These are phyloP conservation scores for Coccyzus lansbergi DNA, from an alignment of 2,797 vertebrate species.

Conservation along the genomic window DNA sequence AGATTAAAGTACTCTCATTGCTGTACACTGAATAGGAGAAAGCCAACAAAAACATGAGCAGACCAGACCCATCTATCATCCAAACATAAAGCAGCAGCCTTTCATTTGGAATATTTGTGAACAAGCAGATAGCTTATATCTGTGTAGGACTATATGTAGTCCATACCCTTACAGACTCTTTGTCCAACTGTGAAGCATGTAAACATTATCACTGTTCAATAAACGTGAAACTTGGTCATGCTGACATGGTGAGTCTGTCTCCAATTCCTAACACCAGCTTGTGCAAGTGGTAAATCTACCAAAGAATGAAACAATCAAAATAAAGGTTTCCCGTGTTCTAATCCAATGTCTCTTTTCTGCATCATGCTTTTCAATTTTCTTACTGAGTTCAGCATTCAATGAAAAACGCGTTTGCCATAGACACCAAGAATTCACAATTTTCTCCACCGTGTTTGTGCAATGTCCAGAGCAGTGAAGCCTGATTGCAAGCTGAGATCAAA, in stretches of 20 bases:
- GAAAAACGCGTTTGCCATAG: not conserved
- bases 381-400: not conserved
- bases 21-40: not conserved
- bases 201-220: not conserved
- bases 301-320: not conserved
- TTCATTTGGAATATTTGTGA: not conserved
- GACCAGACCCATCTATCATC: not conserved
- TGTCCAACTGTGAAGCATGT: not conserved
- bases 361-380: not conserved
- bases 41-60: not conserved
- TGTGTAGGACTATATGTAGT: not conserved
- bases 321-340: not conserved
- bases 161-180: not conserved
- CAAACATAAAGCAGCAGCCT: not conserved
- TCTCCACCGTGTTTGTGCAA: not conserved
- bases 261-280: not conserved
- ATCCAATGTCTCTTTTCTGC: not conserved
- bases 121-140: not conserved
- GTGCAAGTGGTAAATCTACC: not conserved
- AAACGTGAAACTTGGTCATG: not conserved
- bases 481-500: not conserved
- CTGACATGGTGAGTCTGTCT: not conserved
- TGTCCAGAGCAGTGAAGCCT: not conserved
- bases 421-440: constrained; percentile 11
- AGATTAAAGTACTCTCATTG: not conserved